These are phyloP conservation scores for Acipenser transmontanus DNA, from an alignment of 2,797 vertebrate genomes.

Conservation along the genomic window DNA sequence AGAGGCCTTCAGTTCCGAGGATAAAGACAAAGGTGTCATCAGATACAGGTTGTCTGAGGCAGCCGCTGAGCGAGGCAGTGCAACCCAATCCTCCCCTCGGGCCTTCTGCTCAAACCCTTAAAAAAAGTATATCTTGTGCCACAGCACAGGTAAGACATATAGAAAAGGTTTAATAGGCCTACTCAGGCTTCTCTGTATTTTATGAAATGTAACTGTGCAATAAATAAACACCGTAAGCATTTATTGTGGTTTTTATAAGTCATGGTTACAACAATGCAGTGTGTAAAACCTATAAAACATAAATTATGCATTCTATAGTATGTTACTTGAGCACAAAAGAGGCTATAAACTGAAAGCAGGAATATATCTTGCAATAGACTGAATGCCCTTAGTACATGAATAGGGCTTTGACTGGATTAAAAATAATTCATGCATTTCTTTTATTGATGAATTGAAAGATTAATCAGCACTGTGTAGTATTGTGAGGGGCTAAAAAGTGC, in stretches of 20 bases:
- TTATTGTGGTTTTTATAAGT: neutral
- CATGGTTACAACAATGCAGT: neutral
- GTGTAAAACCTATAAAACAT: neutral
- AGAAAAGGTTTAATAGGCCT: neutral
- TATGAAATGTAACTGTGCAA: neutral
- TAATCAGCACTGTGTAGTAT: too few species aligned
- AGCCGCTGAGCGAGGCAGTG: conserved; percentile 17
- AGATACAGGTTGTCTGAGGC: conserved; percentile 35
- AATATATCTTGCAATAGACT: too few species aligned
- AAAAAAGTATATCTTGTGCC: neutral
- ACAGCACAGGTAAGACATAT: neutral
- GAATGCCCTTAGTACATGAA: too few species aligned
- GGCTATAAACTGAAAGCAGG: neutral
- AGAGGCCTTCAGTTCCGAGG: conserved; percentile 30
- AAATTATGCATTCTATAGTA: neutral
- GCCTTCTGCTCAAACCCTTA: conserved; percentile 24
- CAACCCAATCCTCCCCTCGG: conserved; percentile 34
- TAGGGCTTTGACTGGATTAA: too few species aligned
- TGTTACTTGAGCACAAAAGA: neutral
- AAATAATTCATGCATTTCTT: too few species aligned
- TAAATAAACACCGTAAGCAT: neutral
- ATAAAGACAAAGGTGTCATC: conserved; percentile 10
- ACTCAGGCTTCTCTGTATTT: neutral
- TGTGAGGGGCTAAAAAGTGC: too few species aligned
- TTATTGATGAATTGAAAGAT: too few species aligned